A percentile compares a stretch with the other conserved stretches of the same genome.
These are phyloP conservation scores for Chrysopa pallens DNA, from an alignment of 1,140 invertebrate genomes.

Conservation along the genomic window DNA sequence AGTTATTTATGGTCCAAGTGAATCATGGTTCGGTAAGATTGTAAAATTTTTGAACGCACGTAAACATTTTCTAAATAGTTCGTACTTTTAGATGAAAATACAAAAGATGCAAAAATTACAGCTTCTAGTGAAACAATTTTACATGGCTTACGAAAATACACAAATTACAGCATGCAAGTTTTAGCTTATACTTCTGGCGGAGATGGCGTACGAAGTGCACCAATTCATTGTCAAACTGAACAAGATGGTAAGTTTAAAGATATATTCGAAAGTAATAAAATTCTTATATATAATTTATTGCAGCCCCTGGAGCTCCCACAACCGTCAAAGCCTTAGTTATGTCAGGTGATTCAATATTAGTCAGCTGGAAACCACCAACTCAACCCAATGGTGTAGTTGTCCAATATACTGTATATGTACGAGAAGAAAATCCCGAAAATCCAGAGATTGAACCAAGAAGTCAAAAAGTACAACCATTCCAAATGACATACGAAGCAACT, in stretches of 20 bases:
- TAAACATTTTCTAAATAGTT: conserved; percentile 1
- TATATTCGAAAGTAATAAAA: not conserved
- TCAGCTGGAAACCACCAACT: conserved; percentile 82
- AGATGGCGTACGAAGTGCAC: conserved; percentile 79
- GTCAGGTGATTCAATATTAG: conserved; percentile 75
- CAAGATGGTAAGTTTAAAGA: conserved; percentile 59
- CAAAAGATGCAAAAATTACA: conserved; percentile 78
- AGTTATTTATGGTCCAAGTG: conserved; percentile 83
- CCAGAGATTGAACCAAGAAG: conserved; percentile 33
- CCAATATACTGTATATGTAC: conserved; percentile 84
- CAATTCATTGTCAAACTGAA: conserved; percentile 87
- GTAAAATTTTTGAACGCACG: not conserved
- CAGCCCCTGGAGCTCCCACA: conserved; percentile 81
- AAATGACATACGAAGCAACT: conserved; percentile 57
- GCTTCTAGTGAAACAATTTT: conserved; percentile 83
- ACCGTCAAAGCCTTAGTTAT: conserved; percentile 85
- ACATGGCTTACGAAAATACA: conserved; percentile 83
- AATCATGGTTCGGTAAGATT: conserved; percentile 73
- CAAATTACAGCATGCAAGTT: conserved; percentile 94
- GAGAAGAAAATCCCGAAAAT: conserved; percentile 45
- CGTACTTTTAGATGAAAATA: conserved; percentile 57
- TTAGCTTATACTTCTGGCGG: conserved; percentile 86
- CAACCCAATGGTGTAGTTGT: conserved; percentile 84
- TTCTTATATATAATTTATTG: conserved; percentile 2
- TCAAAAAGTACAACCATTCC: conserved; percentile 42